Base-by-base conservation (phyloP, 2,113 vertebrate species). In the Stomatorhinus ivindoensis region DNA sequence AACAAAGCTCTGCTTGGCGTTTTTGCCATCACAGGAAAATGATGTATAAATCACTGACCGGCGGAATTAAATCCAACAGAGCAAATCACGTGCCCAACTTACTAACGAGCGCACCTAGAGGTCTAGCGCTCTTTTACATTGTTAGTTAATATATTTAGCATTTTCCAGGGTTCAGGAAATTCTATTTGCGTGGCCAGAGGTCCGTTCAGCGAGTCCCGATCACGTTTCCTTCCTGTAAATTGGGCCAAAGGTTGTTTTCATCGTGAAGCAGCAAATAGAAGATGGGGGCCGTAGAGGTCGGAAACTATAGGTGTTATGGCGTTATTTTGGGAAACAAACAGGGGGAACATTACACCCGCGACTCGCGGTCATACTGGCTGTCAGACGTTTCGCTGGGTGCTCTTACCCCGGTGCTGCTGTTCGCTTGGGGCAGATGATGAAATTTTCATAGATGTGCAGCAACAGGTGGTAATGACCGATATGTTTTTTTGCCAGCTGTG, bases 301-400 rank as follows among this genome's bases (percentile, higher is more conserved):
- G 92, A 90, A 86, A 92, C 91, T 94, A 92, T 92, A 94, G 93
- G 93, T 94, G 93, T 92, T 92, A 91, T 89, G 90, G 87, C 46
- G 92, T 92, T 96, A 96, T 96, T 96, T 95, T 94, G 90, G 94
- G 95, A 94, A 93, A 95, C 95, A 95, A 96, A 96, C 94, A 95
- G 92, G 94, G 92, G 89, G 89, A 94, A 93, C 91, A 92, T 93
- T 93, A 92, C 92, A 94, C 95, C 94, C 73, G 91, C 93, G 92
- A 94, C 91, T 92, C 93, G 93, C 92, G 92, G 90, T 90, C 89
- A 65, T 82, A 90, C 90, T 80, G 90, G 91, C 84, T 90, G 92
- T 90, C 93, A 89, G 90, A 91, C 92, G 91, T 88, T 88, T 86
- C 88, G 82, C 87, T 80, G 65, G 73, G 48, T 17, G 46, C 48